Base-by-base conservation (phyloP, 2,888 invertebrate genomes). In the Gastracanthus pulcherrimus region DNA sequence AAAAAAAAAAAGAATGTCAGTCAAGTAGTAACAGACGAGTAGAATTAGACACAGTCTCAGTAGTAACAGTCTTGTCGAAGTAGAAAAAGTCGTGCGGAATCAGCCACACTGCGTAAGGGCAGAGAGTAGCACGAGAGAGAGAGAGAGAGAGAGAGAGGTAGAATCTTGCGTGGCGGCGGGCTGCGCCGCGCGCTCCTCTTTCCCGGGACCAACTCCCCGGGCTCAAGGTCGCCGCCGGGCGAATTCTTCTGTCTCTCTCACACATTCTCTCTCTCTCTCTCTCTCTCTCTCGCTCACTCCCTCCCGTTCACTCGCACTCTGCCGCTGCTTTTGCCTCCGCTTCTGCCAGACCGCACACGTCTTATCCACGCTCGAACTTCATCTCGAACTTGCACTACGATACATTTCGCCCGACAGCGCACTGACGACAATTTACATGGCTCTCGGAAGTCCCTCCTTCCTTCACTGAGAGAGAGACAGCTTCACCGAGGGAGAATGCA, bases 171-270 rank as follows among this genome's bases (percentile, higher is more conserved):
- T 36, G 51, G 26, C 69, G n/a, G n/a, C 45, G 36, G 31, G 31
- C 64, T 58, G 66, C 55, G 36, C 77, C 62, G 67, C 81, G 62
- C 38, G 29, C 55, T 55, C 55, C 58, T 77, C 60, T 77, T 82
- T 74, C 78, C 81, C 81, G 78, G 81, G 81, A 78, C 74, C 78
- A 75, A 74, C 78, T 82, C 74, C 74, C 81, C 81, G 81, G 81
- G 81, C 81, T 82, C 81, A 82, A 82, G 81, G 81, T 82, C 78
- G 81, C 76, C 76, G 74, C 78, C 78, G 74, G 62, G 74, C 60
- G 71, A 62, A 67, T 78, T 70, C 66, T 34, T 55, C 55, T 31
- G 48, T 69, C 66, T 29, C 55, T 26, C 55, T 23, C 48, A 5
- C n/a, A 16, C 45, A 3, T n/a, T 6, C 45, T 45, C 45, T 9